phyloP scores from a whole-genome alignment of 2,888 invertebrate species.

The Polymixis lichenea region DNA sequence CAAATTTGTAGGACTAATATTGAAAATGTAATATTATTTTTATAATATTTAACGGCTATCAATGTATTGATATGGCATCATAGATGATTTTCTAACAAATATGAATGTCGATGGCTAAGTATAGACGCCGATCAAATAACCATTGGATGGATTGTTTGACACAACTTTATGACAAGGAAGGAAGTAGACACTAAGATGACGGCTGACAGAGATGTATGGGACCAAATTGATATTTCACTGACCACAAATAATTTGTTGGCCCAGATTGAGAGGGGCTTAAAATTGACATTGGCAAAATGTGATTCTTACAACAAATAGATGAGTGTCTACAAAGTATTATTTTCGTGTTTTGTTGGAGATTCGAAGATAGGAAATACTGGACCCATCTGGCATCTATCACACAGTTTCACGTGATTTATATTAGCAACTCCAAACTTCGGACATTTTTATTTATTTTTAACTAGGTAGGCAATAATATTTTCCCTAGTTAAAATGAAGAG shows the following conservation, averaged over 20 bases:
- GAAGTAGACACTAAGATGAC: slow-evolving; percentile 10
- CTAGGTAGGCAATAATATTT: background rate
- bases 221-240: background rate
- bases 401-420: too few relatives aligned
- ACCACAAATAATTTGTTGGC: background rate
- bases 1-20: too few relatives aligned
- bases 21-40: too few relatives aligned
- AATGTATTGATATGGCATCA: background rate
- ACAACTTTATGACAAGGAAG: slow-evolving; percentile 21
- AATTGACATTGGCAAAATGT: background rate
- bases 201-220: background rate
- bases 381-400: too few relatives aligned
- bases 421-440: too few relatives aligned
- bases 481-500: background rate
- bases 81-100: background rate
- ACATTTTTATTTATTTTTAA: background rate
- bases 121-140: background rate
- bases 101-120: background rate
- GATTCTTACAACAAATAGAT: background rate
- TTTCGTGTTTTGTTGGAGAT: too few relatives aligned
- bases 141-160: background rate
- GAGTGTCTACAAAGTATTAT: background rate
- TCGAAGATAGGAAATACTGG: too few relatives aligned
- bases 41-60: background rate
- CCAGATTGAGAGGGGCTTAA: background rate